Evolutionary conservation across 1,140 invertebrate species (phyloP).

Genomic region (Drosophila ogumai): DNA sequence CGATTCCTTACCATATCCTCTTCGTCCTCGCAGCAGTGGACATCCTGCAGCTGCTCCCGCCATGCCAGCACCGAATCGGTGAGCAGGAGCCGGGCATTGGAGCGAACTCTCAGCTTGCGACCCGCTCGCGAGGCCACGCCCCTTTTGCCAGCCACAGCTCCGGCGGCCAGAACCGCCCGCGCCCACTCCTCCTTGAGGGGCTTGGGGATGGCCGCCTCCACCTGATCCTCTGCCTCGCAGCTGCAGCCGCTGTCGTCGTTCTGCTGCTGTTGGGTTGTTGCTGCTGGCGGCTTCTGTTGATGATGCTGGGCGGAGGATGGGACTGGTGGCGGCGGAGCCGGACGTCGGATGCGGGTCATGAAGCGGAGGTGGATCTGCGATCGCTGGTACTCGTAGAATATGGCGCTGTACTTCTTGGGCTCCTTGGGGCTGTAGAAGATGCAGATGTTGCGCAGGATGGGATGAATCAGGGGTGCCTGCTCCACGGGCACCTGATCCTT

Average conservation of each 20-base stretch:
- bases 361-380: conserved; percentile 59
- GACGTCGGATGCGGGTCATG: conserved; percentile 61
- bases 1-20: conserved; percentile 80
- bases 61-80: conserved; percentile 73
- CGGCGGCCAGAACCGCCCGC: conserved; percentile 57
- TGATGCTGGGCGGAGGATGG: background rate
- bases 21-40: conserved; percentile 79
- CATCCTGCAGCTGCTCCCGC: conserved; percentile 66
- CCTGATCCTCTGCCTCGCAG: conserved; percentile 50
- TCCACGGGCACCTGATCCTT: background rate
- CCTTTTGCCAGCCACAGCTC: conserved; percentile 51
- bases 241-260: conserved; percentile 72
- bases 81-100: conserved; percentile 52
- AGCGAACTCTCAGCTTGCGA: conserved; percentile 62
- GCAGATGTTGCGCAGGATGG: conserved; percentile 71
- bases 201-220: conserved; percentile 41
- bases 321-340: conserved; percentile 44
- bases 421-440: conserved; percentile 73
- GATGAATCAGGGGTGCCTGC: conserved; percentile 45
- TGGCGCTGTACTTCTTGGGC: conserved; percentile 70
- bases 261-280: background rate
- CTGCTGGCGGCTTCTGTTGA: background rate
- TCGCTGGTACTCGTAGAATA: conserved; percentile 79
- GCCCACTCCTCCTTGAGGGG: conserved; percentile 68
- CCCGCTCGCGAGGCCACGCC: conserved; percentile 52